Base-by-base conservation (phyloP, 2,113 vertebrate genomes). In the Bubo blakistoni region DNA sequence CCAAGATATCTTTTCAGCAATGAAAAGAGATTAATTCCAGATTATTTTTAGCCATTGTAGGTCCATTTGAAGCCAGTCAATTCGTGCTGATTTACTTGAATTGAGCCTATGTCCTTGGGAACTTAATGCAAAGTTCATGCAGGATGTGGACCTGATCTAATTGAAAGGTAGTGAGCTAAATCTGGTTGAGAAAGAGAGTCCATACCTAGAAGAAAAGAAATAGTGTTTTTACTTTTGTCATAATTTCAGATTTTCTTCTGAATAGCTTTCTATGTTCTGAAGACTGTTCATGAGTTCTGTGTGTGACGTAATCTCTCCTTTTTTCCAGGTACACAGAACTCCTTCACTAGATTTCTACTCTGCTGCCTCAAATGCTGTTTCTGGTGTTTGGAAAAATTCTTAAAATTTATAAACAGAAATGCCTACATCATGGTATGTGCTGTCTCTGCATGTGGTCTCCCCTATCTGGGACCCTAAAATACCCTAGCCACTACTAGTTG, bases 321-420 rank as follows among this genome's bases (percentile, higher is more conserved):
- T 94, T 73, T 87, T 85, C 72, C 96, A 99, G 99, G 98, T 90
- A 97, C 98, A 89, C 98, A 99, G 65, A 99, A 98, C 90, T 94
- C 93, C 17, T 92, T 97, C 44, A 90, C 98, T 80, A 99, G 97
- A 86, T 99, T 99, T 93, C 86, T 99, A 61, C 97, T 99, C 26
- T 99, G 98, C 97, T 99, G 99, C 97, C 98, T 99, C 94, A 98
- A 98, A 97, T 99, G 99, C 97, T 99, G 99, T 97, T 99, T 99
- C 97, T 99, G 99, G 99, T 99, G 99, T 98, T 98, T 99, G 97
- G 99, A 99, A 96, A 99, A 97, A 97, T 98, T 99, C 97, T 98
- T 99, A 91, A 99, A 98, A 97, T 99, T 99, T 97, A 98, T 99
- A 96, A 99, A 99, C 99, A 98, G 98, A 98, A 99, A 99, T 81